These are phyloP conservation scores for Todus mexicanus DNA, from an alignment of 2,797 vertebrate genomes.

Conservation along the genomic window DNA sequence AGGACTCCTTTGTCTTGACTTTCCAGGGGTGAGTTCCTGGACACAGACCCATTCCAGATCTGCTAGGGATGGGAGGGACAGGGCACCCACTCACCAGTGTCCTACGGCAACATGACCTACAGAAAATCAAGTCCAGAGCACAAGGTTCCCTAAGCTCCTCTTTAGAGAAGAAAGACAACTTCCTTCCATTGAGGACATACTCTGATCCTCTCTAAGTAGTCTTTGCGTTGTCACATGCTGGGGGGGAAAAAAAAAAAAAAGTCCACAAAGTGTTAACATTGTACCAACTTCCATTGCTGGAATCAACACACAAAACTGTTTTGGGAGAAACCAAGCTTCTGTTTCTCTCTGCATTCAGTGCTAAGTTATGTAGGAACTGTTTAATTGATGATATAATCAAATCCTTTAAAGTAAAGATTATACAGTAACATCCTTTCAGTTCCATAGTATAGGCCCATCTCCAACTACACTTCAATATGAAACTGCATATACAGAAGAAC, in stretches of 20 bases:
- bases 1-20: neutral
- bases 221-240: neutral
- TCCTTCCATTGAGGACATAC: neutral
- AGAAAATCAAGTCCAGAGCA: neutral
- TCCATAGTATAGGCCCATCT: neutral
- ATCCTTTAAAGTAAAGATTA: neutral
- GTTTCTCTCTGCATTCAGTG: neutral
- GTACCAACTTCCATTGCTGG: neutral
- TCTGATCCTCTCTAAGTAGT: neutral
- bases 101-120: neutral
- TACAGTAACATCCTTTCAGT: neutral
- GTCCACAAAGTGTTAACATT: neutral
- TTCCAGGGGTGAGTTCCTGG: neutral
- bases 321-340: neutral
- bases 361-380: neutral
- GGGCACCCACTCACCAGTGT: neutral
- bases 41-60: neutral
- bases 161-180: neutral
- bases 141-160: neutral
- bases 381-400: neutral
- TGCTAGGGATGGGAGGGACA: rapidly evolving
- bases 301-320: neutral
- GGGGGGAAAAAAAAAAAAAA: neutral
- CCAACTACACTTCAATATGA: neutral
- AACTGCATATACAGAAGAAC: neutral